These are phyloP conservation scores for Ctena decussata DNA, from an alignment of 2,888 invertebrate genomes.

Conservation along the genomic window DNA sequence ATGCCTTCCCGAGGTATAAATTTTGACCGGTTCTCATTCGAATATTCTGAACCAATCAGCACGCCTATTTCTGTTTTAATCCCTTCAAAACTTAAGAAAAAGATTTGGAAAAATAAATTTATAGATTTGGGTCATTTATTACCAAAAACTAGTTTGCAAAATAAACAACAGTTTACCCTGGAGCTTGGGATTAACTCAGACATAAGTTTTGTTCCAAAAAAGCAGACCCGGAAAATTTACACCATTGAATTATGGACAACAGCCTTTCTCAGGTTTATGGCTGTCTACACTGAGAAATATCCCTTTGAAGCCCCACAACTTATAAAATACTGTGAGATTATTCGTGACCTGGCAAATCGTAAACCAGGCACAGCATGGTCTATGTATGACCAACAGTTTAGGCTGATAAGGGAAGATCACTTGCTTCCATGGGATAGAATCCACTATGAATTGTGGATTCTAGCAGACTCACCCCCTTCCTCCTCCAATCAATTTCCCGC, in stretches of 20 bases:
- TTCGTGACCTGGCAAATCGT: slow-evolving; percentile 15
- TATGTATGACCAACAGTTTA: slow-evolving; percentile 20
- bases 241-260: slow-evolving; percentile 13
- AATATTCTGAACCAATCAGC: too few relatives aligned
- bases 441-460: slow-evolving; percentile 16
- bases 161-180: not conserved
- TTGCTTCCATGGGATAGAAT: slow-evolving; percentile 26
- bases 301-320: not conserved
- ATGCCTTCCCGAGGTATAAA: too few relatives aligned
- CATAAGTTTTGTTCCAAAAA: not conserved
- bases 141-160: too few relatives aligned
- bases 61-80: too few relatives aligned
- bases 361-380: slow-evolving; percentile 2
- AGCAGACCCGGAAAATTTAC: not conserved
- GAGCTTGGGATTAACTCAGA: not conserved
- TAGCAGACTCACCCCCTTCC: slow-evolving; percentile 27
- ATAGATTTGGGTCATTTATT: too few relatives aligned
- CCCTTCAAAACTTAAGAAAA: too few relatives aligned
- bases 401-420: not conserved
- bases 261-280: slow-evolving; percentile 8
- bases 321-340: slow-evolving; percentile 21
- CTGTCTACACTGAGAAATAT: not conserved
- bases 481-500: too few relatives aligned
- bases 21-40: too few relatives aligned
- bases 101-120: too few relatives aligned